These are phyloP conservation scores for Amphiprion ocellaris DNA, from an alignment of 2,113 vertebrate genomes.

Conservation along the genomic window DNA sequence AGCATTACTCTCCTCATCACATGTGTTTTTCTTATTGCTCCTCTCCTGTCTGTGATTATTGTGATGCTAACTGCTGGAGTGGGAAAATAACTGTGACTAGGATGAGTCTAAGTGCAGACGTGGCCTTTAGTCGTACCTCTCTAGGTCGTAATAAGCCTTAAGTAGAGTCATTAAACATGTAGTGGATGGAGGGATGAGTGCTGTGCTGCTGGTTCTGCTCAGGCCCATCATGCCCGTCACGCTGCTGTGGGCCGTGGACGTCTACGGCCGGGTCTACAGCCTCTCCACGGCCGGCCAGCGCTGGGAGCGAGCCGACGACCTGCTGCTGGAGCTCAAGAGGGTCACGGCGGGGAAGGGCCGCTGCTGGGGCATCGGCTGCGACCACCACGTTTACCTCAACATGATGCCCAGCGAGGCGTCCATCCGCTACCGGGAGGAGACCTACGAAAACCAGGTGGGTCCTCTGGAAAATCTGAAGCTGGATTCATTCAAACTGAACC, in stretches of 20 bases:
- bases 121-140: not conserved
- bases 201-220: constrained; percentile 31
- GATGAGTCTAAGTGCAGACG: constrained; percentile 5
- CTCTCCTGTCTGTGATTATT: not conserved
- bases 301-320: constrained; percentile 91
- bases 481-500: not conserved
- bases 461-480: fast-evolving
- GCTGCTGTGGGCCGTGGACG: constrained; percentile 93
- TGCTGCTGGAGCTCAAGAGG: constrained; percentile 92
- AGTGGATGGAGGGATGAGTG: not conserved
- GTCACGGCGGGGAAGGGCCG: constrained; percentile 88
- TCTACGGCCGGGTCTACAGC: constrained; percentile 93
- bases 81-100: not conserved
- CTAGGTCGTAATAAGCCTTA: constrained; percentile 12
- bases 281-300: constrained; percentile 88
- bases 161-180: constrained; percentile 13
- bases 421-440: constrained; percentile 93
- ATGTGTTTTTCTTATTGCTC: too few relatives aligned
- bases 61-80: not conserved
- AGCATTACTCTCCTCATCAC: too few relatives aligned
- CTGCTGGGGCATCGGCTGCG: constrained; percentile 96
- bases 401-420: constrained; percentile 89
- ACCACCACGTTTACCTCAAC: constrained; percentile 93
- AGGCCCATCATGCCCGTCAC: constrained; percentile 87
- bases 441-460: constrained; percentile 96